A percentile compares a stretch with the other conserved stretches of the same genome.
Conservation (phyloP, 2,113 vertebrate species). For the Bothrops jararaca region DNA sequence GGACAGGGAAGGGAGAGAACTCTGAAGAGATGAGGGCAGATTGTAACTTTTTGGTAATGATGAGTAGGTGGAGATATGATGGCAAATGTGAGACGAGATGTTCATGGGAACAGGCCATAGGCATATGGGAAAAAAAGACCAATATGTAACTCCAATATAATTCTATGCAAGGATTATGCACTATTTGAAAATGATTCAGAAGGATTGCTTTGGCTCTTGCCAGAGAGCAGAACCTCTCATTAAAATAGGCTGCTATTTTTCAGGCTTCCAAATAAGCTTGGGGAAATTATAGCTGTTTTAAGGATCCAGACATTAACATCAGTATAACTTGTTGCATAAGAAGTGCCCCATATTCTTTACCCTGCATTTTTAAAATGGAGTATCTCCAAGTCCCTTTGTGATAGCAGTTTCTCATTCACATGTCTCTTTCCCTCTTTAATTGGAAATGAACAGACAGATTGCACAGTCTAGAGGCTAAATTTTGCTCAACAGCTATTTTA, state of each 20-base stretch:
- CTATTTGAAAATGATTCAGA: not conserved
- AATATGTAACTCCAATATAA: not conserved
- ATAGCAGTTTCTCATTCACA: not conserved
- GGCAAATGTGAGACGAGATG: not conserved
- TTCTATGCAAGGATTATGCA: not conserved
- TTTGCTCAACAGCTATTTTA: not conserved
- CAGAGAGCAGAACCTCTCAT: not conserved
- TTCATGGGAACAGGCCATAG: not conserved
- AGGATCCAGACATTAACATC: not conserved
- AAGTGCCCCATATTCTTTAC: not conserved
- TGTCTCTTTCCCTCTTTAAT: not conserved
- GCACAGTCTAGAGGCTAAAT: not conserved
- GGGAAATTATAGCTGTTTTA: not conserved
- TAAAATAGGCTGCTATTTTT: not conserved
- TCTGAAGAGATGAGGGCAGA: not conserved
- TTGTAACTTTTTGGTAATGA: not conserved
- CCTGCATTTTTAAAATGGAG: not conserved
- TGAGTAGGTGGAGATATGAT: not conserved
- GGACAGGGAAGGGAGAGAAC: not conserved
- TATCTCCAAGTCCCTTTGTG: not conserved
- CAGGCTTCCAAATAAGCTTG: not conserved
- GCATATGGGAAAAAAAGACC: not conserved
- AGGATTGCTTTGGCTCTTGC: not conserved
- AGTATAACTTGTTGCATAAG: not conserved
- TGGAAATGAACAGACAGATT: not conserved